phyloP scores from a whole-genome alignment of 1,140 invertebrate species.

The Sycophila sp. region DNA sequence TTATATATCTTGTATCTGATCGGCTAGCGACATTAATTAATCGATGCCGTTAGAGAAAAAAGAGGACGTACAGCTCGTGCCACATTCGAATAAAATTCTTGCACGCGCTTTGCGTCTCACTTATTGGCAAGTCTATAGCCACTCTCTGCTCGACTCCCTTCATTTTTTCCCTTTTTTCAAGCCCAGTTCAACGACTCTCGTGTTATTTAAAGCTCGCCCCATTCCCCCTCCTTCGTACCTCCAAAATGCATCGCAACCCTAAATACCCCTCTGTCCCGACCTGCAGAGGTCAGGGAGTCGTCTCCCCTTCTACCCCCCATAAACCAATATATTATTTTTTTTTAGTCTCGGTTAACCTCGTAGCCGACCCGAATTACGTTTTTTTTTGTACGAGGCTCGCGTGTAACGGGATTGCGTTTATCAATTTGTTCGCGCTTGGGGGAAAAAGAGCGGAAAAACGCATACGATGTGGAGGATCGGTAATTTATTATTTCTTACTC shows the following conservation, averaged over 20 bases:
- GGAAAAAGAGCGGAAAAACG: not conserved
- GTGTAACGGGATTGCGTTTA: not conserved
- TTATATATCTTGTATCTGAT: too few species aligned
- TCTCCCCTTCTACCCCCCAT: conserved; percentile 19
- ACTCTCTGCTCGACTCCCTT: conserved; percentile 27
- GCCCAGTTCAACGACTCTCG: conserved; percentile 51
- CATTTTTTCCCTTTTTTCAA: conserved; percentile 43
- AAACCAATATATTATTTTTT: conserved; percentile 44
- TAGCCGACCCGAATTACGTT: not conserved
- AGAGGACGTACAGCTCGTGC: not conserved
- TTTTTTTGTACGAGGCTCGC: not conserved
- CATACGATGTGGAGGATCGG: not conserved
- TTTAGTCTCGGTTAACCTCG: conserved; percentile 37
- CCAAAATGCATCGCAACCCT: conserved; percentile 35
- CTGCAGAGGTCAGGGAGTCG: not conserved
- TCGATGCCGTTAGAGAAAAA: not conserved
- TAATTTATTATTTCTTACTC: too few species aligned
- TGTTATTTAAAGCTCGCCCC: conserved; percentile 51
- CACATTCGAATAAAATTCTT: not conserved
- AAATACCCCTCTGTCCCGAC: conserved; percentile 19
- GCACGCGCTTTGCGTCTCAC: not conserved
- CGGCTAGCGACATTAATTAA: too few species aligned
- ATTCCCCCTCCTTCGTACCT: conserved; percentile 16
- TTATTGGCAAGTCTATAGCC: conserved; percentile 1
- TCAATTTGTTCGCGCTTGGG: not conserved